Evolutionary conservation across 2,888 invertebrate genomes (phyloP), one percentile per base, ranked within the genome.

Genomic region (Tryphoninae sp.): DNA sequence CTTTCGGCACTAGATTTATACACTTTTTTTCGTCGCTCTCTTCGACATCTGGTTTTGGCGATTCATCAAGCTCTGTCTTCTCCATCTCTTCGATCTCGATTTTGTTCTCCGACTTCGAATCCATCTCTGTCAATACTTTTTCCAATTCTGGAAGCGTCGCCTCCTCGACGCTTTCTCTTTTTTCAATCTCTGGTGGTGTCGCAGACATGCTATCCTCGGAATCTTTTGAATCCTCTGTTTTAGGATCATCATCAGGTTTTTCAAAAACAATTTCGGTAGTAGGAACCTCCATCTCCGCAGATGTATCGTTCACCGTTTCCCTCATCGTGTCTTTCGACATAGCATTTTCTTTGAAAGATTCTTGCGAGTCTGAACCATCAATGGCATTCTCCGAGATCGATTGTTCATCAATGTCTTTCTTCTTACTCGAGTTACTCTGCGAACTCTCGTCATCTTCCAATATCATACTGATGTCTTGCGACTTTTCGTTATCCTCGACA

Each of bases 381-480:
- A 84, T 62, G 23, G 83, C 82, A 59, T 84, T 89, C 16, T 87
- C 87, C 40, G 83, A 83, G 1, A 85, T 61, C 11, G 85, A 86
- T 55, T 84, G 83, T 53, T 86, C 86, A 1, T 73, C 78, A 33
- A 78, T 51, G 78, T 89, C 88, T 64, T 87, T 88, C 76, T 88
- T 89, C 26, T 84, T 85, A 4, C 84, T 86, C 6, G 73, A 83
- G 33, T 79, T 86, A 49, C 86, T 86, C 45, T 80, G 83, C 4
- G 73, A 84, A 64, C 86, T 89, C 49, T 87, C 88, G 4, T 89
- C 89, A 9, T 89, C 89, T 67, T 90, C 89, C 45, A 89, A 80
- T 69, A 90, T 90, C 65, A 87, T 81, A 77, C 89, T 87, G 33
- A 89, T 90, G 6, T 89, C 89, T 62, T 89, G 88, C 0, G 89